These are phyloP conservation scores for Itoplectis maculator DNA, from an alignment of 2,888 invertebrate genomes.

Conservation along the genomic window DNA sequence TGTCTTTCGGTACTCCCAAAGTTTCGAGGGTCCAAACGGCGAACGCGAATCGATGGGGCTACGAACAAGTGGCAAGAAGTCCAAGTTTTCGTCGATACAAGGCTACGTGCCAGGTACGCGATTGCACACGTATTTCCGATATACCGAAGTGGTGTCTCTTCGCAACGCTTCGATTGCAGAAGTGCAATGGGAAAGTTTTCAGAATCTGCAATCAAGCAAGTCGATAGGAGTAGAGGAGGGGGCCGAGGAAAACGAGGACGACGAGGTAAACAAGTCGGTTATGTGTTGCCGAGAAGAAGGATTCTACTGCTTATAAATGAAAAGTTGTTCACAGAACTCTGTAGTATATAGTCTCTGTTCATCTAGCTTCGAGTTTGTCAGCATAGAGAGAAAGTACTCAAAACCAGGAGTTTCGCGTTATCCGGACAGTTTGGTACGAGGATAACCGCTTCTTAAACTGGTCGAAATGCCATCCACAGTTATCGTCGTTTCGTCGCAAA, in stretches of 20 bases:
- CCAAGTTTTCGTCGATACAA: constrained; percentile 44
- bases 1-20: constrained; percentile 28
- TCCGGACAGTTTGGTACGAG: neutral
- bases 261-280: constrained; percentile 63
- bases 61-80: constrained; percentile 29
- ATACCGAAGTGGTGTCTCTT: neutral
- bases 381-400: neutral
- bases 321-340: neutral
- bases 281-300: constrained; percentile 35
- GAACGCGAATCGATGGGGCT: neutral
- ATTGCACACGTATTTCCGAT: constrained; percentile 23
- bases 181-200: constrained; percentile 57
- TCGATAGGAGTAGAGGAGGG: constrained; percentile 41
- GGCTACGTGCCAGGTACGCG: constrained; percentile 25
- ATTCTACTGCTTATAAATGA: constrained; percentile 5
- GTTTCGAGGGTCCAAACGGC: neutral
- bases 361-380: neutral
- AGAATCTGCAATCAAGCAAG: constrained; percentile 63
- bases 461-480: neutral
- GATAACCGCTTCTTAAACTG: constrained; percentile 4
- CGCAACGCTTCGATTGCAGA: neutral
- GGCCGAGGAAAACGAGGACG: no score
- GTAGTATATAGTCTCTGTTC: neutral
- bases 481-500: neutral
- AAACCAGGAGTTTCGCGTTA: neutral